These are phyloP conservation scores for Odontomyia ornata DNA, from an alignment of 2,888 invertebrate genomes.

Conservation along the genomic window DNA sequence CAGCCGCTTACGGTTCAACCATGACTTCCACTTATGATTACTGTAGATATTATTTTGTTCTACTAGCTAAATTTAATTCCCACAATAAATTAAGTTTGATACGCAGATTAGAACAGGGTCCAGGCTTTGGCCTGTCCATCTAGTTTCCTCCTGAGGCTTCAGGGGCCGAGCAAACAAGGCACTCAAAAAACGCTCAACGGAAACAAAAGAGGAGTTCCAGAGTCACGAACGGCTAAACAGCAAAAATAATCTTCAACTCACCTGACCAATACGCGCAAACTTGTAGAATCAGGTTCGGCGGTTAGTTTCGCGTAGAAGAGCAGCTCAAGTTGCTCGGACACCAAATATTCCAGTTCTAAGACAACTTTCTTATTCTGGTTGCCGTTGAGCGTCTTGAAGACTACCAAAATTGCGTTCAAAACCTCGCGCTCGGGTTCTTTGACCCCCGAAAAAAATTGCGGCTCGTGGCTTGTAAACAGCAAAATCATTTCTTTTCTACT, in stretches of 20 bases:
- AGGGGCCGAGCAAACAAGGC: background rate
- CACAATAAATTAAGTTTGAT: conserved; percentile 25
- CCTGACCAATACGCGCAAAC: conserved; percentile 19
- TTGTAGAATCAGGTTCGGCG: conserved; percentile 29
- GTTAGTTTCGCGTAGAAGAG: conserved; percentile 20
- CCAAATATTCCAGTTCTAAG: conserved; percentile 45
- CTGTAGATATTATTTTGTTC: background rate
- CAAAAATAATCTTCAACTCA: conserved; percentile 21
- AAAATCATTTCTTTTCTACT: conserved; percentile 37
- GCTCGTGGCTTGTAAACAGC: conserved; percentile 46
- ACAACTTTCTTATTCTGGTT: conserved; percentile 45
- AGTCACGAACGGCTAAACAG: conserved; percentile 1
- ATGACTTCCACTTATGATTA: conserved; percentile 12
- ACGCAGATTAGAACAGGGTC: background rate
- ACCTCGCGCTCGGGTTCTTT: conserved; percentile 36
- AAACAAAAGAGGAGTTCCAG: conserved; percentile 29
- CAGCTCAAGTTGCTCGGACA: background rate
- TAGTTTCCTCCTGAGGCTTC: background rate
- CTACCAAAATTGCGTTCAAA: conserved; percentile 35
- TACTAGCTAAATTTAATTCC: background rate
- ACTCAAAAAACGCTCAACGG: background rate
- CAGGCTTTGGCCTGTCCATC: background rate
- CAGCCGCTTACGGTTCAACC: conserved; percentile 12
- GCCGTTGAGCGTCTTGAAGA: conserved; percentile 13
- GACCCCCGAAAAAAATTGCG: conserved; percentile 45